phyloP scores from a whole-genome alignment of 2,888 invertebrate genomes.

The Thecocarcelia acutangulata region DNA sequence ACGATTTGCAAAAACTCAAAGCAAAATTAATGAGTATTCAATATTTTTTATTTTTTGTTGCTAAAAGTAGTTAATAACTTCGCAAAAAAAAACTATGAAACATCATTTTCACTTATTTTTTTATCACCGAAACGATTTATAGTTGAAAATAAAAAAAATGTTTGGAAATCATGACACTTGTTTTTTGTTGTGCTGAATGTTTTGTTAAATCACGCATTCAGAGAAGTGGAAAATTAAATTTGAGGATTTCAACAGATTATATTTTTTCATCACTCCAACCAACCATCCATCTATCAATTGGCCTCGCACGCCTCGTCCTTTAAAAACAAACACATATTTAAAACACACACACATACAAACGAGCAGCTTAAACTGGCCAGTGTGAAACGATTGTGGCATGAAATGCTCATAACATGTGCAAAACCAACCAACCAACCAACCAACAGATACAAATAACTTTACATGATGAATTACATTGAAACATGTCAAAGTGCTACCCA shows the following conservation, averaged over 20 bases:
- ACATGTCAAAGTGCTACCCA: neutral
- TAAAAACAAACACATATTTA: slow-evolving; percentile 30
- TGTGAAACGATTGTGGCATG: slow-evolving; percentile 5
- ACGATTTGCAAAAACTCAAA: slow-evolving; percentile 25
- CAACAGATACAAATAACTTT: slow-evolving; percentile 51
- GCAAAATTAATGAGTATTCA: slow-evolving; percentile 45
- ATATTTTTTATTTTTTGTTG: slow-evolving; percentile 16
- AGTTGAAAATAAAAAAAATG: slow-evolving; percentile 35
- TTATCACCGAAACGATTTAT: slow-evolving; percentile 18
- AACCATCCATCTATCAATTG: slow-evolving; percentile 9
- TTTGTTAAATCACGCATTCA: slow-evolving; percentile 73
- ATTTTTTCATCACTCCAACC: slow-evolving; percentile 72
- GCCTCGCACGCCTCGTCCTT: slow-evolving; percentile 32
- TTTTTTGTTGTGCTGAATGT: slow-evolving; percentile 51
- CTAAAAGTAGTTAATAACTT: neutral
- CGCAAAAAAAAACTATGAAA: slow-evolving; percentile 27
- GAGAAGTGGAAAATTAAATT: slow-evolving; percentile 82
- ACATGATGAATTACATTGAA: slow-evolving; percentile 56
- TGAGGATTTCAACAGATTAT: slow-evolving; percentile 81
- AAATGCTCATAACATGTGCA: slow-evolving; percentile 41
- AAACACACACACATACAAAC: slow-evolving; percentile 18
- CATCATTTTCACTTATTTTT: neutral
- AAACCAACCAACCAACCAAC: no score
- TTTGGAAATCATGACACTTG: slow-evolving; percentile 66
- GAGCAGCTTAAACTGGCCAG: slow-evolving; percentile 35